Evolutionary conservation across 2,797 vertebrate genomes (phyloP).

Genomic region (Eutrigla gurnardus): DNA sequence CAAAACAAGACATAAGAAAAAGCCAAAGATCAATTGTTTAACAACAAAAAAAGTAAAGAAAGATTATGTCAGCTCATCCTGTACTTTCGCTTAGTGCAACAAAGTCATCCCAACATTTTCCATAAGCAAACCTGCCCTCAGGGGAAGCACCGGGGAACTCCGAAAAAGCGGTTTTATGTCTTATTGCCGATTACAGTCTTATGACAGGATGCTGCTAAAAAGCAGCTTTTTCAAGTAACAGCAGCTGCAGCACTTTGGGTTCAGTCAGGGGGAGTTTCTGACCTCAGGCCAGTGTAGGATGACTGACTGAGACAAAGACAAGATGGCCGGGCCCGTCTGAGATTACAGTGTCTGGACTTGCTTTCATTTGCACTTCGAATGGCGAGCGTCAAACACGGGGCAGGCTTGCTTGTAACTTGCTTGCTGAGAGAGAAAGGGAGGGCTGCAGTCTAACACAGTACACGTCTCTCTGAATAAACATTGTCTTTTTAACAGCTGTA

Average conservation of each 20-base stretch:
- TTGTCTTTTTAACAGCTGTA: constrained; percentile 53
- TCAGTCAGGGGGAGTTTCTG: constrained; percentile 57
- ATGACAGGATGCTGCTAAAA: constrained; percentile 28
- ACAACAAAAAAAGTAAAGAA: too few relatives aligned
- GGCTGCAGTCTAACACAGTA: constrained; percentile 18
- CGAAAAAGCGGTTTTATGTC: neutral
- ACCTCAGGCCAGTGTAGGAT: constrained; percentile 52
- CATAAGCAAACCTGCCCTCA: neutral
- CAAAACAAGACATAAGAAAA: neutral
- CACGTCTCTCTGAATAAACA: constrained; percentile 47
- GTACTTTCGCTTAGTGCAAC: neutral
- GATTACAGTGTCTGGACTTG: constrained; percentile 59
- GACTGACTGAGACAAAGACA: constrained; percentile 72
- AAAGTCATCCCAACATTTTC: neutral
- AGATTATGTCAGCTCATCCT: neutral
- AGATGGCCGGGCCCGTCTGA: constrained; percentile 64
- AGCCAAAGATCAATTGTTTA: too few relatives aligned
- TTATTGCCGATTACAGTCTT: neutral
- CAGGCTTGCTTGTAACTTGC: neutral
- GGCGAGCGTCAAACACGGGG: constrained; percentile 15
- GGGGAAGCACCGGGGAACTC: neutral
- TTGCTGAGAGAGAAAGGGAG: neutral
- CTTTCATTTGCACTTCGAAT: constrained; percentile 29
- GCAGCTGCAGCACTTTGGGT: constrained; percentile 53
- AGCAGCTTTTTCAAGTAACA: constrained; percentile 29